Percentiles rank a stretch among this genome's conserved stretches.
Conservation (phyloP, 2,797 vertebrate species). For the Melanotaenia pygmaea region DNA sequence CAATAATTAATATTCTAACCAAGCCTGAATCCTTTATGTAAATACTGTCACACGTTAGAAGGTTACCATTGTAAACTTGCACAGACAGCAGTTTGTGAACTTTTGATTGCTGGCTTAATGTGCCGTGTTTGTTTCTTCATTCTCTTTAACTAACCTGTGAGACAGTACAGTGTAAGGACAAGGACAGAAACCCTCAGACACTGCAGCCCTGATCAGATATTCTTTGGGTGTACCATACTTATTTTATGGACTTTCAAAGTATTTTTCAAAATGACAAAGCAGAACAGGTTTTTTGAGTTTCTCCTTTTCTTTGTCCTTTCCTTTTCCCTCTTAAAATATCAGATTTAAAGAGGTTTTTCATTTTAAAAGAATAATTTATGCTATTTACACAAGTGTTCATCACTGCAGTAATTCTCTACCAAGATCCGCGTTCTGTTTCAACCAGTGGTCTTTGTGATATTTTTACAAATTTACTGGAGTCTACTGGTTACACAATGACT, state of each 20-base stretch:
- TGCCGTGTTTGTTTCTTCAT: slow-evolving; percentile 59
- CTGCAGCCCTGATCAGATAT: background rate
- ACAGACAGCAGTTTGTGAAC: slow-evolving; percentile 80
- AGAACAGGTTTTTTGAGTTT: background rate
- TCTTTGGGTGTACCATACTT: background rate
- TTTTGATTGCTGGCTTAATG: slow-evolving; percentile 76
- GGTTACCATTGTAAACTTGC: slow-evolving; percentile 83
- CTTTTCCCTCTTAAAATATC: no score
- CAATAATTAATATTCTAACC: slow-evolving; percentile 87
- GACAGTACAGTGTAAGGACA: slow-evolving; percentile 39
- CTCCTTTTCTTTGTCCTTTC: no score
- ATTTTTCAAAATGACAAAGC: background rate
- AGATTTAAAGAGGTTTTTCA: no score
- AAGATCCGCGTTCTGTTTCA: background rate
- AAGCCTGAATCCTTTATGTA: slow-evolving; percentile 86
- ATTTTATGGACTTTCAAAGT: background rate
- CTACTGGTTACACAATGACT: no score
- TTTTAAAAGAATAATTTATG: background rate
- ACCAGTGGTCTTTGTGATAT: no score
- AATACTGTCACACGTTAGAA: slow-evolving; percentile 84
- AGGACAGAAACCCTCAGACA: slow-evolving; percentile 11
- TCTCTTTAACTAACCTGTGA: slow-evolving; percentile 44
- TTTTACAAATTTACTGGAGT: no score
- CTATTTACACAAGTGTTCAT: background rate
- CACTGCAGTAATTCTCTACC: background rate